phyloP scores from a whole-genome alignment of 2,888 invertebrate species.

The Scelioninae gen. 2 region DNA sequence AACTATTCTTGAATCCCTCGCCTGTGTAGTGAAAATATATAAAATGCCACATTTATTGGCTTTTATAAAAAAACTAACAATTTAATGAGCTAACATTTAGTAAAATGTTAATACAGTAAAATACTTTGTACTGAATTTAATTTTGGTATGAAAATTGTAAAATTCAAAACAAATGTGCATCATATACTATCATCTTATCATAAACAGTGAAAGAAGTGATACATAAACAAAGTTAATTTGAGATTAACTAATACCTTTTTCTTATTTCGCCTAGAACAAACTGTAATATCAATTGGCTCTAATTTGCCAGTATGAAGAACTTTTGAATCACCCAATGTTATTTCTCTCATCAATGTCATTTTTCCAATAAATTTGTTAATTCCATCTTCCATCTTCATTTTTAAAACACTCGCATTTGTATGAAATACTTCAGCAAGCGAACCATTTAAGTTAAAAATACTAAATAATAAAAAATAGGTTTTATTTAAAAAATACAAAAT shows the following conservation, averaged over 20 bases:
- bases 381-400: constrained; percentile 84
- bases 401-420: constrained; percentile 75
- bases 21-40: too few relatives aligned
- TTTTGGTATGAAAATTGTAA: too few relatives aligned
- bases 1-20: too few relatives aligned
- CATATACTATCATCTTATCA: too few relatives aligned
- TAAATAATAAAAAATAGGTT: constrained; percentile 65
- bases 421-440: constrained; percentile 74
- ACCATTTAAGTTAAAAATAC: constrained; percentile 78
- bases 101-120: too few relatives aligned
- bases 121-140: too few relatives aligned
- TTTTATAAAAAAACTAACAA: too few relatives aligned
- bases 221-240: neutral
- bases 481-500: constrained; percentile 83
- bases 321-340: constrained; percentile 78
- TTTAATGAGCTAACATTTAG: too few relatives aligned
- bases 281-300: constrained; percentile 85
- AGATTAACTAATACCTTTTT: constrained; percentile 82
- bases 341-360: constrained; percentile 85
- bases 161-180: too few relatives aligned
- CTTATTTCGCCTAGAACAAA: constrained; percentile 87
- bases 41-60: too few relatives aligned
- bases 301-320: constrained; percentile 81
- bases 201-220: too few relatives aligned
- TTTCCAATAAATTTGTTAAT: constrained; percentile 80